Evolutionary conservation across 2,797 vertebrate genomes (phyloP).

Genomic region (Tragopan temminckii): DNA sequence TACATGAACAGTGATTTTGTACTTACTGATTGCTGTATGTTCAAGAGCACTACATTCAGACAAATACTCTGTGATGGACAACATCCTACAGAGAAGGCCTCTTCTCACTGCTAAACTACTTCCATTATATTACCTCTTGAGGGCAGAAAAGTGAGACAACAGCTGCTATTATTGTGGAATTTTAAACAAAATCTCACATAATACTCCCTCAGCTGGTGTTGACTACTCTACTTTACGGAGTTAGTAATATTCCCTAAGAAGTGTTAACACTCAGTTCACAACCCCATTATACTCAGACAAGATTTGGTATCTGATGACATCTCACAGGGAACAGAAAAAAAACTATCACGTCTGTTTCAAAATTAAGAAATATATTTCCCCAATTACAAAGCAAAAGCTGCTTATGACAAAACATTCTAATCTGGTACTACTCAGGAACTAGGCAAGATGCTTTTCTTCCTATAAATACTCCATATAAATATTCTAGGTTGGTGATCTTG

Average conservation of each 20-base stretch:
- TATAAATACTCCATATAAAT: background rate
- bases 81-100: background rate
- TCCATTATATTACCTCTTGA: background rate
- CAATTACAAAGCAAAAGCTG: background rate
- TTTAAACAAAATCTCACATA: background rate
- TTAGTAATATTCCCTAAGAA: background rate
- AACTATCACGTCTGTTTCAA: background rate
- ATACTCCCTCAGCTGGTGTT: background rate
- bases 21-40: background rate
- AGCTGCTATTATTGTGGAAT: background rate
- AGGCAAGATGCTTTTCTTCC: background rate
- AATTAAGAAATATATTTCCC: background rate
- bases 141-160: background rate
- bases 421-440: background rate
- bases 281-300: background rate
- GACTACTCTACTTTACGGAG: background rate
- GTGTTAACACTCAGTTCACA: background rate
- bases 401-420: background rate
- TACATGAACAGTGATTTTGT: background rate
- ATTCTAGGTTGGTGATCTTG: background rate
- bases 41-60: background rate
- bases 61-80: background rate
- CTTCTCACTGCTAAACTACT: background rate
- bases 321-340: background rate
- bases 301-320: background rate